Base-by-base conservation (phyloP, 2,797 vertebrate species). In the Enteromius anoplus region DNA sequence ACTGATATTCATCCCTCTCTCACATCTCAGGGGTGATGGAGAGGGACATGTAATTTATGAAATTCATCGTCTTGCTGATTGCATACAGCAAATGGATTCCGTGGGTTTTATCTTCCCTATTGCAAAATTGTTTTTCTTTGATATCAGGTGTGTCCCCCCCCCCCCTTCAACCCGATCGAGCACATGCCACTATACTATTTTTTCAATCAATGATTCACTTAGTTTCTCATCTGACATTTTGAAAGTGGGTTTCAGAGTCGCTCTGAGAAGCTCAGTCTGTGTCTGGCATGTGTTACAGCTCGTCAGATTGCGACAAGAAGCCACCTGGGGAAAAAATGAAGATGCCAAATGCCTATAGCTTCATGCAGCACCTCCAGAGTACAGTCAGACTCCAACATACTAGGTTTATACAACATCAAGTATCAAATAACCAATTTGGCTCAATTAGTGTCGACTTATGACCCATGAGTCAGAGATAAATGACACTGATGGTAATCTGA, bases 401-500 rank as follows among this genome's bases (percentile, higher is more conserved):
- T 9, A 75, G 40, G 23, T 58, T 34, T 69, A 45, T 58, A 23
- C 21, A 37, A 68, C 64, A 42, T 79, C 21, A 58, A 81, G 34
- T 73, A 45, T 9, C 51, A 34, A 62, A 75, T 29, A 77, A 34
- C 78, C 75, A 70, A 86, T 80, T 83, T 83, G 64, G 77, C 66
- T 85, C 71, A 71, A 60, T 85, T 84, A 83, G n/a, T 29, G 51
- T 71, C 32, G 19, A 53, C 2, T 53, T 34, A 37, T 82, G 45
- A 40, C 32, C 70, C 47, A 55, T 66, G 55, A 73, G 60, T 71
- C 51, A 10, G 72, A 70, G 64, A 86, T 81, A 79, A 19, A 86
- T 87, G 89, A 88, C 87, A 85, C 78, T 88, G 89, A 88, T 78
- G 65, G 66, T 86, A 90, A 93, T 92, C 81, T 88, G 81, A 87